Evolutionary conservation across 2,797 vertebrate genomes (phyloP).

Genomic region (Sus cebifrons): DNA sequence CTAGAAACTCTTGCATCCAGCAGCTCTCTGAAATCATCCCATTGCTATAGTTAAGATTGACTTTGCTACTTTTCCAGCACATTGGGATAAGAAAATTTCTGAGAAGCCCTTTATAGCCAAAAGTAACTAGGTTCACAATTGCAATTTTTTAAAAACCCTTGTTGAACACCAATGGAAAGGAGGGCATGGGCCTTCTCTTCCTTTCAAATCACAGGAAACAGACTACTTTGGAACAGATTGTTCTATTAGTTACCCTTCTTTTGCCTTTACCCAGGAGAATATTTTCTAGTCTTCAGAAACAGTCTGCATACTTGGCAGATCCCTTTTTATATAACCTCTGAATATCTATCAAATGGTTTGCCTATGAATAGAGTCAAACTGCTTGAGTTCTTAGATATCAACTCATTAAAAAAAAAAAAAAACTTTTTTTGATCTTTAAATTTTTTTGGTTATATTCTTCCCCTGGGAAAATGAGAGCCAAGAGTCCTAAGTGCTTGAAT

Average conservation of each 20-base stretch:
- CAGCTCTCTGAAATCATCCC: background rate
- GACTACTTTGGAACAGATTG: background rate
- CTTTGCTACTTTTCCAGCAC: background rate
- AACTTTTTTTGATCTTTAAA: background rate
- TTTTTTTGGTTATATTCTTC: background rate
- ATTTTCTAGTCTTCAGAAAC: background rate
- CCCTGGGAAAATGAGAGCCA: background rate
- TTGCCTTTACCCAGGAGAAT: background rate
- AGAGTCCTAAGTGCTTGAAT: background rate
- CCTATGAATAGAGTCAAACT: background rate
- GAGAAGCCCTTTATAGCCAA: background rate
- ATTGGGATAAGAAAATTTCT: background rate
- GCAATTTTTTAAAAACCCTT: background rate
- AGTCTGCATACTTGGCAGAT: background rate
- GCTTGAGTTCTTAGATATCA: background rate
- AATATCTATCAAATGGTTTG: background rate
- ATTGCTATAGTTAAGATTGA: background rate
- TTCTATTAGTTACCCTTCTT: background rate
- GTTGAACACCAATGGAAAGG: background rate
- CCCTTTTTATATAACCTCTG: background rate
- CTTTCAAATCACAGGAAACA: background rate
- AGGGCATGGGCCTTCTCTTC: background rate
- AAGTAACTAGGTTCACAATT: background rate
- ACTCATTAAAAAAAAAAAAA: background rate
- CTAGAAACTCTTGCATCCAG: background rate